Base-by-base conservation (phyloP, 2,888 invertebrate genomes). In the Limnephilus auricula region DNA sequence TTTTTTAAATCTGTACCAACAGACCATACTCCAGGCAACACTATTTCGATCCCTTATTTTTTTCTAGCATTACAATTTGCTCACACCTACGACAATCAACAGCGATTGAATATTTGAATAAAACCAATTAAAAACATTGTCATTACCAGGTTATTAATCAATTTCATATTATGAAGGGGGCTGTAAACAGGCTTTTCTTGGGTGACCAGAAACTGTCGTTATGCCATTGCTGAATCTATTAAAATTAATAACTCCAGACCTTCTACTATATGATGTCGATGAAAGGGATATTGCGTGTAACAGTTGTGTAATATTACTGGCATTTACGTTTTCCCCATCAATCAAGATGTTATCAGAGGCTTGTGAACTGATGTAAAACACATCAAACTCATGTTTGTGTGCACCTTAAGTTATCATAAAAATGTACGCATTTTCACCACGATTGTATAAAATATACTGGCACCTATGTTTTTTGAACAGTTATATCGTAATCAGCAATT, bases 351-450 rank as follows among this genome's bases (percentile, higher is more conserved):
- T 32, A 87, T 78, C 87, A 25, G 34, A 30, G 65, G 65, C 65
- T 34, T 87, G 87, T 78, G 25, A 87, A 65, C 31, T 32, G 87
- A 31, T 87, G 87, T 65, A 87, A 78, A 78, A 87, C 87, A 87
- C 32, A 87, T 87, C 78, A 32, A 13, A 78, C 34, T 65, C 84
- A 34, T 37, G 84, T 84, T n/a, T 84, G 34, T 37, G n/a, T 25
- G 65, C 65, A 65, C 65, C 80, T 80, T 80, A 80, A 65, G 37
- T 18, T 34, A 34, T 34, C 37, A 83, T 83, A 83, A 83, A 34
- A 83, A 37, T 10, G 83, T 83, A 37, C 37, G 37, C 32, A n/a
- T 83, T 83, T 10, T 25, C 25, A 37, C 32, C 15, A 30, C 3
- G 80, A 80, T 13, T 80, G 18, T 3, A 80, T 31, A 32, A 34